These are phyloP conservation scores for Lepidochitona cinerea DNA, from an alignment of 2,888 invertebrate species.

Conservation along the genomic window DNA sequence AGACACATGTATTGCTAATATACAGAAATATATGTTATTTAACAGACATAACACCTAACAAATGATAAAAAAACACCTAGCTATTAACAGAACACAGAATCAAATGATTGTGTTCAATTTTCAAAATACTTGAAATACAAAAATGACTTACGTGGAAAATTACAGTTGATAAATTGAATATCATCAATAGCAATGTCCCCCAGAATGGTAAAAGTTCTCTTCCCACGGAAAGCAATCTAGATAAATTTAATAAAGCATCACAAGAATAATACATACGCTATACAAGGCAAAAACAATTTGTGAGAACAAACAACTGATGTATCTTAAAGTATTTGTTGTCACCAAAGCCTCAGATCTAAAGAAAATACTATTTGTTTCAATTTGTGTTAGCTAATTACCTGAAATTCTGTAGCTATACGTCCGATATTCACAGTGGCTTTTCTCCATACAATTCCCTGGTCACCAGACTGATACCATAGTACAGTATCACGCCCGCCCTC, in stretches of 20 bases:
- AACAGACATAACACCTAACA: too few relatives aligned
- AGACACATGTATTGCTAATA: too few relatives aligned
- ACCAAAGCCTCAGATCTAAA: too few relatives aligned
- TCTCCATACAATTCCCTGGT: conserved; percentile 49
- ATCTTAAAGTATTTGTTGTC: too few relatives aligned
- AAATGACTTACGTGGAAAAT: conserved; percentile 15
- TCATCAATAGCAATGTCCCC: conserved; percentile 33
- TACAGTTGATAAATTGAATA: conserved; percentile 17
- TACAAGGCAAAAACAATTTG: too few relatives aligned
- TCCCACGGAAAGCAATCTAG: not conserved
- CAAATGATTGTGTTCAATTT: not conserved
- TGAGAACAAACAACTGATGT: too few relatives aligned
- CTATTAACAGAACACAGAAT: too few relatives aligned
- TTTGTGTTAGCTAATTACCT: conserved; percentile 37
- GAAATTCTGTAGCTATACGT: conserved; percentile 52
- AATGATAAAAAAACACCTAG: too few relatives aligned
- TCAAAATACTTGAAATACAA: not conserved
- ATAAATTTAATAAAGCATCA: too few relatives aligned
- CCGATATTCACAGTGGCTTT: conserved; percentile 54
- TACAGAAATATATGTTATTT: too few relatives aligned
- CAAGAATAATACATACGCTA: too few relatives aligned
- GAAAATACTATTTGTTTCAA: too few relatives aligned
- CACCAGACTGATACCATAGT: conserved; percentile 37
- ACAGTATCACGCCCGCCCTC: conserved; percentile 44
- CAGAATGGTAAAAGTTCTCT: conserved; percentile 12